Evolutionary conservation across 1,140 invertebrate genomes (phyloP), one percentile per base, ranked within the genome.

Genomic region (Zaprionus gabonicus): DNA sequence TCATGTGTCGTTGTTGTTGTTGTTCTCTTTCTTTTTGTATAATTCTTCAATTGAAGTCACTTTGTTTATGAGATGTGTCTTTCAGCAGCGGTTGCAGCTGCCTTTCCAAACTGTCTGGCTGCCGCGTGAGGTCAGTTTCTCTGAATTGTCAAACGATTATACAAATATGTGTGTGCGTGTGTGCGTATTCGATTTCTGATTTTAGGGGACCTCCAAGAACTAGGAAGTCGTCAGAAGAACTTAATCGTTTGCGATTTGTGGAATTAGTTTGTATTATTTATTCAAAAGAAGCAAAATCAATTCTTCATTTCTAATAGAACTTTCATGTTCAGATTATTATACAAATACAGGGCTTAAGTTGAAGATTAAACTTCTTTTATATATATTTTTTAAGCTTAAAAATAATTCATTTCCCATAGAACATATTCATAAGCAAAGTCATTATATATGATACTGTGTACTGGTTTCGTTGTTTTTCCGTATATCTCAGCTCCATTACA

Each of bases 41-140:
- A 80, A 80, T 80, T 80, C 74, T 80, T 78, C 78, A 80, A 80
- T 80, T 75, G 78, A 74, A 80, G 59, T 80, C 78, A 80, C 59
- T 78, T 80, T 80, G 78, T 80, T 80, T 80, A 80, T 74, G 62
- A 63, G 63, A 72, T 77, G 77, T 62, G 76, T 41, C 58, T 53
- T 65, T 31, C 25, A 65, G 27, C 58, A 28, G 20, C 59, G 44
- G 55, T 10, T 46, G 57, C 44, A 46, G 44, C 15, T 38, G 56
- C 36, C n/a, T 38, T 13, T 64, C 28, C 56, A 71, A 46, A 28
- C n/a, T 67, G 57, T 31, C 25, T 53, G 34, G 56, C 20, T 76
- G 69, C 56, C 62, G 77, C 77, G 77, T 80, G 69, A 77, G 78
- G 78, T 80, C 78, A 77, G 69, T 80, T 80, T 77, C 78, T 63